A percentile compares a stretch with the other conserved stretches of the same genome.
Conservation (phyloP, 2,797 vertebrate species). For the Poeciliopsis infans region DNA sequence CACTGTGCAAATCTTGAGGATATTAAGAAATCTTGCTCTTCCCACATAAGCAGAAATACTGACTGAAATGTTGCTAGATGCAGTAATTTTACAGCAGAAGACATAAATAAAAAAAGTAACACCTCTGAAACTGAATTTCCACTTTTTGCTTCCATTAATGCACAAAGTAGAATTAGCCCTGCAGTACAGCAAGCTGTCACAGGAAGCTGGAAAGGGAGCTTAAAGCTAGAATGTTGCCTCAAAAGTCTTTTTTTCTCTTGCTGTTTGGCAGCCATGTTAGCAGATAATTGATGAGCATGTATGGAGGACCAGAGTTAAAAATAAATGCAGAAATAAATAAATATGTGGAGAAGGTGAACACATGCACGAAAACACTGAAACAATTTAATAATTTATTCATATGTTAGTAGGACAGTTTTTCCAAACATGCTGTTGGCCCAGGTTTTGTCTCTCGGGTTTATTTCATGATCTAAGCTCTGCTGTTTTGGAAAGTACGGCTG, state of each 20-base stretch:
- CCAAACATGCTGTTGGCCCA: background rate
- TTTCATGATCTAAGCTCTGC: background rate
- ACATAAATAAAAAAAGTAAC: background rate
- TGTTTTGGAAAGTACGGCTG: background rate
- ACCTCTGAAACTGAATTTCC: background rate
- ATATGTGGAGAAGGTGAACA: background rate
- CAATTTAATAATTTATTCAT: background rate
- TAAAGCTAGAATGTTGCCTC: background rate
- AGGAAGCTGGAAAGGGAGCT: background rate
- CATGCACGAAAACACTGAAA: background rate
- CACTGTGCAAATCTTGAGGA: background rate
- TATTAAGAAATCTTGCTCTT: background rate
- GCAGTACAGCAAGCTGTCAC: background rate
- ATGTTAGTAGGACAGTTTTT: background rate
- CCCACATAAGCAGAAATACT: background rate
- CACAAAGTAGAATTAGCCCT: background rate
- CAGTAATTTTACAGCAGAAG: background rate
- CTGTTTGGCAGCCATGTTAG: background rate
- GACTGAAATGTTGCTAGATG: background rate
- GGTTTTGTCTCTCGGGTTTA: background rate
- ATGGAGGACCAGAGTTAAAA: background rate
- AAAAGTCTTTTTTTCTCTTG: background rate
- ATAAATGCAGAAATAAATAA: background rate
- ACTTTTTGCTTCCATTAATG: background rate
- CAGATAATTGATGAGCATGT: background rate